Evolutionary conservation across 2,113 vertebrate genomes (phyloP).

Genomic region (Gasterosteus aculeatus): DNA sequence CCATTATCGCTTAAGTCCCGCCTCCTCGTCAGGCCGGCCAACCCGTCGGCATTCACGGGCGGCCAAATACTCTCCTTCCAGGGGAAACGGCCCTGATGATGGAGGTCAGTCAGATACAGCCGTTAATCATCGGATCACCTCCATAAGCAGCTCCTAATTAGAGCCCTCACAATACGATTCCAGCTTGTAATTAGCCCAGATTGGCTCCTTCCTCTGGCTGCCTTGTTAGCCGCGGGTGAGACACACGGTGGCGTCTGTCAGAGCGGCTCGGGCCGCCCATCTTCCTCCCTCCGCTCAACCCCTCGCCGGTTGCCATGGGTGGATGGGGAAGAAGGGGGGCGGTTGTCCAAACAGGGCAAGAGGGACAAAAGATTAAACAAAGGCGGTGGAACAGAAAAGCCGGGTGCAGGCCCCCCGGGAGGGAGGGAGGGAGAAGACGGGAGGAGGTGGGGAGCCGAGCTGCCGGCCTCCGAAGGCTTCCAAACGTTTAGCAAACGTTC

Average conservation of each 20-base stretch:
- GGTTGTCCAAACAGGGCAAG: conserved; percentile 47
- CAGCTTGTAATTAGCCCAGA: conserved; percentile 97
- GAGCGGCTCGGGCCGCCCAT: conserved; percentile 76
- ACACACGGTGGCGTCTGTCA: conserved; percentile 88
- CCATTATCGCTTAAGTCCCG: conserved; percentile 93
- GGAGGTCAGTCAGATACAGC: conserved; percentile 90
- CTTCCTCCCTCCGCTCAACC: conserved; percentile 45
- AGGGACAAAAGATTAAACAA: conserved; percentile 69
- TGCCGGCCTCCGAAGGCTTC: conserved; percentile 35
- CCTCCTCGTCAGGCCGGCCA: conserved; percentile 73
- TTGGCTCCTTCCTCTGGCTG: conserved; percentile 92
- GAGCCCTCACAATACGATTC: conserved; percentile 94
- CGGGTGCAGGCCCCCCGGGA: conserved; percentile 12
- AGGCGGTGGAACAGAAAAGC: conserved; percentile 50
- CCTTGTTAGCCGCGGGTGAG: conserved; percentile 93
- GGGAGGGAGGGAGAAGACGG: conserved; percentile 28
- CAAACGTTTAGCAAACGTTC: conserved; percentile 57
- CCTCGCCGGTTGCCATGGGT: conserved; percentile 15
- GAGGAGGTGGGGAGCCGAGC: conserved; percentile 35
- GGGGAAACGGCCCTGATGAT: conserved; percentile 85
- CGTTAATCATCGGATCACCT: conserved; percentile 95
- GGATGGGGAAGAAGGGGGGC: conserved; percentile 7
- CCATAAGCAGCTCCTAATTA: conserved; percentile 95
- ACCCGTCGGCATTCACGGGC: conserved; percentile 3
- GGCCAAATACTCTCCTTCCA: conserved; percentile 15